Conservation (phyloP, 2,888 invertebrate genomes). For the Coelogynopora nodosa region DNA sequence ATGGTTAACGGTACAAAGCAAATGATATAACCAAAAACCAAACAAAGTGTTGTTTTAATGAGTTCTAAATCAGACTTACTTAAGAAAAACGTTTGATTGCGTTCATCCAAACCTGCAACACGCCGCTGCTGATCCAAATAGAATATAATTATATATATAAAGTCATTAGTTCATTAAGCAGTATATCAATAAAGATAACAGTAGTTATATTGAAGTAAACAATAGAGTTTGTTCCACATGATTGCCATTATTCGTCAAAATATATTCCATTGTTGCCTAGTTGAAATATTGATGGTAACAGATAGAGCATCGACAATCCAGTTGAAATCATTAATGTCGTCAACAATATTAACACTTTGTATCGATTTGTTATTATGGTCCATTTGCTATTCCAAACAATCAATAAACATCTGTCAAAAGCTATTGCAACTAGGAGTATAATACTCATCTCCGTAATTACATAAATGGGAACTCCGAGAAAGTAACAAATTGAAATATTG, state of each 20-base stretch:
- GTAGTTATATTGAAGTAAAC: no score
- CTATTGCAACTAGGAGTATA: not conserved
- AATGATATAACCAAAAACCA: not conserved
- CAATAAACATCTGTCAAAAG: not conserved
- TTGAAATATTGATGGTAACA: not conserved
- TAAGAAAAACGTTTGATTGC: no score
- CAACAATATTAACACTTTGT: not conserved
- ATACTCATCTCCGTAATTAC: not conserved
- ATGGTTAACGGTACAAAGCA: not conserved
- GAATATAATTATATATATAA: not conserved
- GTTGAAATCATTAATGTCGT: not conserved
- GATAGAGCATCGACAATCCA: not conserved
- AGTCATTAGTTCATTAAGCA: not conserved
- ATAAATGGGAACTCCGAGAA: not conserved
- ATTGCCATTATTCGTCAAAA: no score
- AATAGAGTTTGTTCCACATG: no score
- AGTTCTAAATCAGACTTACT: not conserved
- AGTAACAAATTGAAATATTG: not conserved
- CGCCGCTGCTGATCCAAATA: not conserved
- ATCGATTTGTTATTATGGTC: not conserved
- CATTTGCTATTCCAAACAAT: not conserved
- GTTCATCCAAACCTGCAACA: not conserved
- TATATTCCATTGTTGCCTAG: not conserved
- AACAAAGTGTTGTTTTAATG: not conserved
- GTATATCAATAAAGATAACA: not conserved